Evolutionary conservation across 2,888 invertebrate species (phyloP).

Genomic region (Lasioglossum morio): DNA sequence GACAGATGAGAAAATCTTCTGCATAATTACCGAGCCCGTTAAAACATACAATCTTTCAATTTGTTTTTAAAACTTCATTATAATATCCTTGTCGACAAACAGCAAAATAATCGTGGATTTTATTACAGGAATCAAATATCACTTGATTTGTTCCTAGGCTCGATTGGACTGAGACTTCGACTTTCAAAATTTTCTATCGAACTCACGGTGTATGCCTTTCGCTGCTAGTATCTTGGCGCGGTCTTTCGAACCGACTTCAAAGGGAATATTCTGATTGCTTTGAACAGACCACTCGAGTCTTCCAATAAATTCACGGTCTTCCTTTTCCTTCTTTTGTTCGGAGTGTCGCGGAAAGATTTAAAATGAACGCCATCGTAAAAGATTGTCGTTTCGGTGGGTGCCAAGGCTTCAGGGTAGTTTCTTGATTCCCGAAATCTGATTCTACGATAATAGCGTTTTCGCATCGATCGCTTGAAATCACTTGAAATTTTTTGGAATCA

Average conservation of each 20-base stretch:
- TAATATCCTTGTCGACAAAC: background rate
- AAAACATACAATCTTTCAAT: background rate
- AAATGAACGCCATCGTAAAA: background rate
- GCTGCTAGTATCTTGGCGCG: background rate
- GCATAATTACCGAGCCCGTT: background rate
- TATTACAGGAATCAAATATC: background rate
- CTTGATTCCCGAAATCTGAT: background rate
- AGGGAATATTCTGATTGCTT: background rate
- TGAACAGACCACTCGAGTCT: conserved; percentile 16
- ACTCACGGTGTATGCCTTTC: background rate
- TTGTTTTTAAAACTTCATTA: background rate
- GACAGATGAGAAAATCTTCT: background rate
- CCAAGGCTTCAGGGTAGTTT: background rate
- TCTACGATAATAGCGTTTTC: background rate
- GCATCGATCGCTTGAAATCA: background rate
- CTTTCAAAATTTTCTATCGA: background rate
- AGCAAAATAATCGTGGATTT: background rate
- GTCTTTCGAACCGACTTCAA: background rate
- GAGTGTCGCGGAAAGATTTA: conserved; percentile 10
- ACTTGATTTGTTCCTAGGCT: background rate
- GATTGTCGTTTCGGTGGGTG: background rate
- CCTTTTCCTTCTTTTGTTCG: background rate
- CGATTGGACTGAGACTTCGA: no score
- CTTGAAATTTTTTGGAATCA: background rate
- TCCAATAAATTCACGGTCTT: conserved; percentile 10